Percentiles rank a stretch among this genome's conserved stretches.
Conservation (phyloP, 2,888 invertebrate genomes). For the Zelleria hepariella region DNA sequence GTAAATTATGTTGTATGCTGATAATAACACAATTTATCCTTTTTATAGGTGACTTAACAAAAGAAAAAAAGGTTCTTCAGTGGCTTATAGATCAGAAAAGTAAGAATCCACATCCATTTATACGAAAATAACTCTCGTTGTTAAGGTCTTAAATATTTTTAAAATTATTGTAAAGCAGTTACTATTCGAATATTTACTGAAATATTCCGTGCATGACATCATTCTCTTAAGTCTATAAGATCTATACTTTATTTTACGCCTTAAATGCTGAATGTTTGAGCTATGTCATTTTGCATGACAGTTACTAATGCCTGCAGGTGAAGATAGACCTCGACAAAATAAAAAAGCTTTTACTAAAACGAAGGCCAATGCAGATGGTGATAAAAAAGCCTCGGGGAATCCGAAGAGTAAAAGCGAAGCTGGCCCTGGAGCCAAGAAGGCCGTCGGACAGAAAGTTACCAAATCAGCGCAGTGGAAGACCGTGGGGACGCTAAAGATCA, state of each 20-base stretch:
- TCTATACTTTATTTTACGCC: slow-evolving; percentile 54
- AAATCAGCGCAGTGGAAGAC: slow-evolving; percentile 19
- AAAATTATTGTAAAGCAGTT: slow-evolving; percentile 27
- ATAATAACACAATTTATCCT: slow-evolving; percentile 40
- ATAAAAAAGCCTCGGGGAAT: slow-evolving; percentile 48
- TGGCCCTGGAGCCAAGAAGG: slow-evolving; percentile 21
- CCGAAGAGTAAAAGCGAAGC: slow-evolving; percentile 27
- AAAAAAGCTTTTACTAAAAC: slow-evolving; percentile 60
- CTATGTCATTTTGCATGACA: slow-evolving; percentile 73
- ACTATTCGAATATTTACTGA: slow-evolving; percentile 13
- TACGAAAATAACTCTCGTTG: slow-evolving; percentile 28
- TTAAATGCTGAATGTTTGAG: slow-evolving; percentile 69
- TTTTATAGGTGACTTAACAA: slow-evolving; percentile 92
- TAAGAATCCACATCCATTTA: slow-evolving; percentile 81
- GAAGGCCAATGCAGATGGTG: slow-evolving; percentile 68
- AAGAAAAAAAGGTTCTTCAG: slow-evolving; percentile 95
- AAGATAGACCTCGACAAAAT: slow-evolving; percentile 65
- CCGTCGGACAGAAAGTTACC: slow-evolving; percentile 12
- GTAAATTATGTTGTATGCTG: background rate
- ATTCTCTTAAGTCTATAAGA: slow-evolving; percentile 36
- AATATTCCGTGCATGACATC: slow-evolving; percentile 65
- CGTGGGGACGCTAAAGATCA: slow-evolving; percentile 32
- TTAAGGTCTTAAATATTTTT: slow-evolving; percentile 27
- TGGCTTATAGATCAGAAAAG: slow-evolving; percentile 97
- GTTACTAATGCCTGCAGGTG: slow-evolving; percentile 75